A percentile compares a stretch with the other conserved stretches of the same genome.
phyloP scores from a whole-genome alignment of 2,113 vertebrate species.

The Caloenas nicobarica region DNA sequence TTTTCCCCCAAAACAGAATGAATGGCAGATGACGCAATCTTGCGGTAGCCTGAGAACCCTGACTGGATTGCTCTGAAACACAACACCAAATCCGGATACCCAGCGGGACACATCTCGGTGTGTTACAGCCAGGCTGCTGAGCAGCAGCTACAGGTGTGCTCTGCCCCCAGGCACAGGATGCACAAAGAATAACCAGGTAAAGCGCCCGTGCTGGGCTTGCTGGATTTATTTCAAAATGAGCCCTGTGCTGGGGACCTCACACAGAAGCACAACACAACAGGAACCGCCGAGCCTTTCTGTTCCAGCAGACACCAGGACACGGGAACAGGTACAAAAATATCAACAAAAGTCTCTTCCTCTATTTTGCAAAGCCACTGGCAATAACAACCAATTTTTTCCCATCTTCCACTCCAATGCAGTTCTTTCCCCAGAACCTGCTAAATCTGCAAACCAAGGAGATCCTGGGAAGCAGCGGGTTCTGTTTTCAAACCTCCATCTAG shows the following conservation, averaged over 20 bases:
- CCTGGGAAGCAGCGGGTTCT: rapidly evolving
- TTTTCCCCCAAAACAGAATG: background rate
- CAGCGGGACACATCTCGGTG: too few relatives aligned
- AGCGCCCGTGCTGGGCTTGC: background rate
- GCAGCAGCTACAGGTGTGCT: background rate
- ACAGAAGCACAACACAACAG: background rate
- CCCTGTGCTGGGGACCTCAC: background rate
- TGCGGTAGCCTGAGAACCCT: background rate
- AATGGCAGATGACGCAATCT: background rate
- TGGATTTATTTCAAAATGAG: background rate
- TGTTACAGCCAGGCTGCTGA: too few relatives aligned
- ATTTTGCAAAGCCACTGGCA: background rate
- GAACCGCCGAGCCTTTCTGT: background rate
- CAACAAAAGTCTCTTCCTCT: too few relatives aligned
- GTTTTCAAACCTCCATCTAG: background rate
- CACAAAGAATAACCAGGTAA: rapidly evolving
- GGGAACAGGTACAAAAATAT: too few relatives aligned
- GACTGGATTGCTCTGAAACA: background rate
- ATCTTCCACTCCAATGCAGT: background rate
- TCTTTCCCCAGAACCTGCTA: background rate
- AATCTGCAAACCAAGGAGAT: background rate
- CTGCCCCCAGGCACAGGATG: background rate
- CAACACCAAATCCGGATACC: background rate
- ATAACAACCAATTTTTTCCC: background rate
- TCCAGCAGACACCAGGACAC: rapidly evolving